A percentile compares a stretch with the other conserved stretches of the same genome.
phyloP scores from a whole-genome alignment of 1,140 invertebrate genomes.

The Sinella curviseta region DNA sequence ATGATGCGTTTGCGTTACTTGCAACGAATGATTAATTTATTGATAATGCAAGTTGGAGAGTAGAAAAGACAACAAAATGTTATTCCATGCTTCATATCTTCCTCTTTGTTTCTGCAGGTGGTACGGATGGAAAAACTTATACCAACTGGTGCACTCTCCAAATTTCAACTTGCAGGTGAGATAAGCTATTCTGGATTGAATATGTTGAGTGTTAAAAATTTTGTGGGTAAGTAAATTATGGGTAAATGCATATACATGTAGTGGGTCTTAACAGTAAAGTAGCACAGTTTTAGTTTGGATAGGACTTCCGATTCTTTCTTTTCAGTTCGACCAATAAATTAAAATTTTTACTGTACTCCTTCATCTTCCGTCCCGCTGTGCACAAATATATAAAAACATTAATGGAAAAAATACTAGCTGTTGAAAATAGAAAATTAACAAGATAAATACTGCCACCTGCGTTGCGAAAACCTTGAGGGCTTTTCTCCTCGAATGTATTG shows the following conservation, averaged over 20 bases:
- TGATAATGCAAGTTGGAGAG: neutral
- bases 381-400: neutral
- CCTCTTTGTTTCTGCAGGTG: too few relatives aligned
- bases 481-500: neutral
- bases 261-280: too few relatives aligned
- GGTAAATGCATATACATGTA: too few relatives aligned
- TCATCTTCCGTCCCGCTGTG: slow-evolving; percentile 18
- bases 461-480: neutral
- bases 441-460: slow-evolving; percentile 4
- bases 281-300: too few relatives aligned
- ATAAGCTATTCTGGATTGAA: slow-evolving; percentile 43
- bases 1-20: neutral
- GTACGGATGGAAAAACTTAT: slow-evolving; percentile 77
- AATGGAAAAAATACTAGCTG: neutral
- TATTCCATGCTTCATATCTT: too few relatives aligned
- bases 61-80: too few relatives aligned
- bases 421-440: slow-evolving; percentile 24
- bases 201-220: neutral
- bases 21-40: neutral
- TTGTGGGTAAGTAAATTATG: neutral
- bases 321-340: too few relatives aligned
- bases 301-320: too few relatives aligned
- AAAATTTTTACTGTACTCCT: neutral
- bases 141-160: slow-evolving; percentile 76
- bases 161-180: slow-evolving; percentile 79